phyloP scores from a whole-genome alignment of 2,113 vertebrate species.

The Camelus dromedarius region DNA sequence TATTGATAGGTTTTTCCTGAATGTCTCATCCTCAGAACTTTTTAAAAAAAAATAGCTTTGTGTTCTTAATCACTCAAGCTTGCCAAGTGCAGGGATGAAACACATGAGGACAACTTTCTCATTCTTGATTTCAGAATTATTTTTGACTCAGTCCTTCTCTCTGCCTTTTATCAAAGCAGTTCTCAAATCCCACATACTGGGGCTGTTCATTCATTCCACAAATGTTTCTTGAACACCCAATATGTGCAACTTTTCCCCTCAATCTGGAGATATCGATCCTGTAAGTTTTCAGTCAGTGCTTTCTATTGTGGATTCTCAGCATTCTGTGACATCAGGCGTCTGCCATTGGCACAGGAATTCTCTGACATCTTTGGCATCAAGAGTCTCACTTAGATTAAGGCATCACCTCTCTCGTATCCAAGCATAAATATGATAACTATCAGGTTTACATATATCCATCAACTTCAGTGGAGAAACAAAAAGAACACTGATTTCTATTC shows the following conservation, averaged over 20 bases:
- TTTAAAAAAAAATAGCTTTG: background rate
- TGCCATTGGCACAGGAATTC: background rate
- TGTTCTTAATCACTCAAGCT: slow-evolving; percentile 19
- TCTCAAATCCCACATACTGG: background rate
- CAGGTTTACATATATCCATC: background rate
- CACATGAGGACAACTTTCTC: background rate
- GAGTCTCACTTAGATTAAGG: background rate
- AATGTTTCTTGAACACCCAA: background rate
- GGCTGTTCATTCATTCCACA: background rate
- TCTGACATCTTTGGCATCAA: background rate
- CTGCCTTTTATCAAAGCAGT: background rate
- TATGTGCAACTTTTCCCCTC: background rate
- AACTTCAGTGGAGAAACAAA: background rate
- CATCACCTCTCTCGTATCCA: background rate
- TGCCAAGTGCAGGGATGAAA: background rate
- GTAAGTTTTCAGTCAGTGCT: background rate
- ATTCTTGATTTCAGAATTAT: slow-evolving; percentile 33
- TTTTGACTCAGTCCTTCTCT: background rate
- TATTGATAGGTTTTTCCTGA: slow-evolving; percentile 44
- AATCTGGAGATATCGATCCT: background rate
- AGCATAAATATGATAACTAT: background rate
- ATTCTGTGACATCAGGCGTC: background rate
- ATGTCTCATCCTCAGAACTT: background rate
- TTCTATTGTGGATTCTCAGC: background rate
- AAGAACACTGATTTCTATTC: background rate